These are phyloP conservation scores for Novumbra hubbsi DNA, from an alignment of 2,797 vertebrate genomes.

Conservation along the genomic window DNA sequence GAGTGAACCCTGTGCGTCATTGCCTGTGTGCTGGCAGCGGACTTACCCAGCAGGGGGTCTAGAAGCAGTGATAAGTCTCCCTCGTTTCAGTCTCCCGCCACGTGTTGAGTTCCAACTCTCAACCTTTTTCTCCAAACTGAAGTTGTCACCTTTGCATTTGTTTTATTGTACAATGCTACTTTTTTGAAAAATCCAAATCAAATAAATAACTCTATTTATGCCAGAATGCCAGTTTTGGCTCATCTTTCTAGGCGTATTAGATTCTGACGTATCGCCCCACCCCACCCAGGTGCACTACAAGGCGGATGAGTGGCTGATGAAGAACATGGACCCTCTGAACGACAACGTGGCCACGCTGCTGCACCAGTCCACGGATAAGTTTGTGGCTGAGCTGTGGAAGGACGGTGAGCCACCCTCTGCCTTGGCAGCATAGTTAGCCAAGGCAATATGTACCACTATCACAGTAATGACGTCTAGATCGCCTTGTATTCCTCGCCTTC, in stretches of 20 bases:
- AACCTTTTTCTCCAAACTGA: neutral
- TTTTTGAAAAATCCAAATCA: neutral
- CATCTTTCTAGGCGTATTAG: neutral
- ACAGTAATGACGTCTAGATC: too few species aligned
- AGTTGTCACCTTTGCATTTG: neutral
- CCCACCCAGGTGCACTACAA: conserved; percentile 86
- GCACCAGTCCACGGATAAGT: conserved; percentile 86
- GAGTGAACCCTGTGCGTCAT: neutral
- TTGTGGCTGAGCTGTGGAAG: conserved; percentile 89
- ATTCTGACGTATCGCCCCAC: neutral
- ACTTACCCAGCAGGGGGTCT: too few species aligned
- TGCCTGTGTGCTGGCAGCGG: too few species aligned
- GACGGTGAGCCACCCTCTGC: conserved; percentile 74
- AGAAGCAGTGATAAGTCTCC: neutral
- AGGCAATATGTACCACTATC: neutral
- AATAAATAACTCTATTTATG: neutral
- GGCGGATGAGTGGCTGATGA: conserved; percentile 91
- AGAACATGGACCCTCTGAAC: conserved; percentile 91
- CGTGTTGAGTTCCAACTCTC: neutral
- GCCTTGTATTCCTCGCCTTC: neutral
- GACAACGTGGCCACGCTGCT: conserved; percentile 88
- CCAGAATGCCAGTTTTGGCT: neutral
- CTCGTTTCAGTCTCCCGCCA: neutral
- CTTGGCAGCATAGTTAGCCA: neutral
- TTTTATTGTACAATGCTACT: neutral